Evolutionary conservation across 2,888 invertebrate species (phyloP).

Genomic region (Cryptus viduatorius): DNA sequence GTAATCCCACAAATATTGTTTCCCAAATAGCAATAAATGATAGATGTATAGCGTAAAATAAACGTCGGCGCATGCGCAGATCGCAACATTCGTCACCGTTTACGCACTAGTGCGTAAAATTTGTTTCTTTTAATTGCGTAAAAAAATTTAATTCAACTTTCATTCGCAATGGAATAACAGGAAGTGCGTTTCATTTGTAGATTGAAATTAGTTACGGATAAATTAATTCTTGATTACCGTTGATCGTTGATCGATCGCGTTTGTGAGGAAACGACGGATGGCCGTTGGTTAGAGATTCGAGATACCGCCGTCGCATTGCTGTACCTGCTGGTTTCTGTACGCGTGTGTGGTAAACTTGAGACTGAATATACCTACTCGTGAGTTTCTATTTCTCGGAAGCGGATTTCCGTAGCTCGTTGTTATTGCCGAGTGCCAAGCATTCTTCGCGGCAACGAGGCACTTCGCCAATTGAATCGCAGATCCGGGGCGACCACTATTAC

Average conservation of each 20-base stretch:
- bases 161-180: too few relatives aligned
- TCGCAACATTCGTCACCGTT: too few relatives aligned
- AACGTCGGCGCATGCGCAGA: too few relatives aligned
- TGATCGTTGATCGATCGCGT: background rate
- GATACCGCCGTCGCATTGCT: background rate
- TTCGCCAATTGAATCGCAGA: conserved; percentile 45
- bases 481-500: conserved; percentile 16
- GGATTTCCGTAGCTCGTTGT: conserved; percentile 65
- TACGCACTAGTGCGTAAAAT: too few relatives aligned
- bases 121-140: too few relatives aligned
- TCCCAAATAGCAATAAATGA: too few relatives aligned
- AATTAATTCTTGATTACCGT: background rate
- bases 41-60: too few relatives aligned
- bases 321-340: background rate
- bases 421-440: conserved; percentile 15
- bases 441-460: conserved; percentile 27
- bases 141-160: too few relatives aligned
- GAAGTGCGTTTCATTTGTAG: too few relatives aligned
- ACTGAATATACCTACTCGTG: background rate
- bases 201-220: too few relatives aligned
- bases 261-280: background rate
- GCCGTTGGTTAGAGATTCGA: conserved; percentile 2
- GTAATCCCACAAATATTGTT: too few relatives aligned
- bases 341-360: too few relatives aligned
- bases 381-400: conserved; percentile 68